Evolutionary conservation across 1,140 invertebrate genomes (phyloP), one percentile per base, ranked within the genome.

Genomic region (Colletes latitarsis): DNA sequence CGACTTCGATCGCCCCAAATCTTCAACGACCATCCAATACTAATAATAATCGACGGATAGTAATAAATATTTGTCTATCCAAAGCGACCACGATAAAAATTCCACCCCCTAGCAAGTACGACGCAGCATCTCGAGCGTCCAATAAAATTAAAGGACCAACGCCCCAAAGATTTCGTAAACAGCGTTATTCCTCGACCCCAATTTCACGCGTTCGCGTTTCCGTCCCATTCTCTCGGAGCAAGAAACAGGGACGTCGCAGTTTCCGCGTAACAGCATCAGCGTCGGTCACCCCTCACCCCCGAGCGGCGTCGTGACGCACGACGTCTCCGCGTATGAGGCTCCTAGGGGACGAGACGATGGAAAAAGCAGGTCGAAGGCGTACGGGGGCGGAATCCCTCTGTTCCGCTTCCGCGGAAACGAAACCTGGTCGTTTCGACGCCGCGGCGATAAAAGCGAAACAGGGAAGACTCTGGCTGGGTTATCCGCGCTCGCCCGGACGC

Each of bases 361-460:
- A 15, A 39, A 30, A 63, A 66, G 17, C 14, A 8, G 60, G 30
- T 41, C 60, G 69, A 39, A 41, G 49, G 43, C 41, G 30, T 15
- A 17, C 41, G 67, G 49, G 46, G 62, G 55, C 17, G 64, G 72
- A 62, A 62, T 53, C 57, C 66, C 66, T 57, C 63, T 39, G 52
- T 17, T 52, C 64, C 5, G 17, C 9, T 3, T 8, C 30, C 19
- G 57, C 57, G 46, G 41, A 49, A 2, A n/a, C 1, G 41, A 46
- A 15, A n/a, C n/a, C 62, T 21, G 8, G 87, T 88, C 88, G 83
- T 91, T 89, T 89, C 86, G 89, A 88, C 89, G 85, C 88, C 88
- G 89, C 88, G 85, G 85, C 77, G 90, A 91, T 91, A 91, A 90
- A 92, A 90, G 87, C 88, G 70, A 88, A 19, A 66, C 12, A 6